Evolutionary conservation across 1,140 invertebrate species (phyloP).

Genomic region (Sipha flava): DNA sequence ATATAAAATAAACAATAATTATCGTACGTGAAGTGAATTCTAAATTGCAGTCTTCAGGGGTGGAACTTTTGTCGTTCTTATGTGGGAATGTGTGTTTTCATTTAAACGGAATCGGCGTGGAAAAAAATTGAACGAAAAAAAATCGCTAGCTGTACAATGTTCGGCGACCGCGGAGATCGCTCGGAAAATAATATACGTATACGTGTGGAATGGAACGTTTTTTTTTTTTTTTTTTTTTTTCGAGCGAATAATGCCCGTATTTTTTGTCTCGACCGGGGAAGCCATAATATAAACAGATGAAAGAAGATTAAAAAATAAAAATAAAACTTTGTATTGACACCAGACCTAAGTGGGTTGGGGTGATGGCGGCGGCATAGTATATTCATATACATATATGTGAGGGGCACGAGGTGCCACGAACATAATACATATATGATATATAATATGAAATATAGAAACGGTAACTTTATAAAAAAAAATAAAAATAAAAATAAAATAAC

Average conservation of each 20-base stretch:
- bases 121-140: neutral
- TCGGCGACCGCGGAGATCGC: neutral
- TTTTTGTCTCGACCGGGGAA: neutral
- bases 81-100: neutral
- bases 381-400: neutral
- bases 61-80: neutral
- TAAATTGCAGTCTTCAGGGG: neutral
- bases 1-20: neutral
- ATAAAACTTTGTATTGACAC: neutral
- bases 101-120: neutral
- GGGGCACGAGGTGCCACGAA: neutral
- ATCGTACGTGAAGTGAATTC: neutral
- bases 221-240: neutral
- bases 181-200: neutral
- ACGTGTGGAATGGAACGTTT: neutral
- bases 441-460: neutral
- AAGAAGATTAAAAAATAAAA: neutral
- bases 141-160: neutral
- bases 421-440: neutral
- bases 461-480: neutral
- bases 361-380: neutral
- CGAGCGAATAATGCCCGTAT: neutral
- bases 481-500: neutral
- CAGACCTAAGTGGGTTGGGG: neutral
- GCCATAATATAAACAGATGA: neutral